A percentile compares a stretch with the other conserved stretches of the same genome.
Conservation (phyloP, 2,888 invertebrate species). For the Bimastos eiseni region DNA sequence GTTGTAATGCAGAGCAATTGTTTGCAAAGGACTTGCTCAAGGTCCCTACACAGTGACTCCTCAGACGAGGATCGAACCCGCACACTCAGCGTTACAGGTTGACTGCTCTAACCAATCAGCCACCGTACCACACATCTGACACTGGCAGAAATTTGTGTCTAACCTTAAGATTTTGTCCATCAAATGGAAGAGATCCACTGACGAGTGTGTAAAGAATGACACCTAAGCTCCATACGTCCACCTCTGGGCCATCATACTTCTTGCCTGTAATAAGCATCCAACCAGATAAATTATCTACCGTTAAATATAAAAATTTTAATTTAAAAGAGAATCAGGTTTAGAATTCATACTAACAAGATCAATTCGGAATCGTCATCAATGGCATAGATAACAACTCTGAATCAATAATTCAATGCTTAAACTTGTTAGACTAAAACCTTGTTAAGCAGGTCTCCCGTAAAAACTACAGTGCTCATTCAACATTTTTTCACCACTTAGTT, state of each 20-base stretch:
- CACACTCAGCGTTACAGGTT: too few species aligned
- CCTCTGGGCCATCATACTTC: conserved; percentile 41
- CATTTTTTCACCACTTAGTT: neutral
- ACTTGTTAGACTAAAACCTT: neutral
- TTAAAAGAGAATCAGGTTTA: neutral
- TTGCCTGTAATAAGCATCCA: conserved; percentile 33
- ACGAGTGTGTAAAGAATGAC: conserved; percentile 99
- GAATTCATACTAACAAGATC: neutral
- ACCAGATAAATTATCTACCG: neutral
- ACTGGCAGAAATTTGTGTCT: neutral
- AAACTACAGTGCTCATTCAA: neutral
- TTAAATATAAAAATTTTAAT: too few species aligned
- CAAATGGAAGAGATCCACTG: conserved; percentile 97
- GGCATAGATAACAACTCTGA: neutral
- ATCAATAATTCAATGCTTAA: neutral
- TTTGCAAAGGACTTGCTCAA: too few species aligned
- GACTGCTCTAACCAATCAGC: too few species aligned
- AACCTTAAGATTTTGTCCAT: conserved; percentile 90
- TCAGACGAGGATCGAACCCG: too few species aligned
- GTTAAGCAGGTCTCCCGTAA: neutral
- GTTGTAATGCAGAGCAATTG: too few species aligned
- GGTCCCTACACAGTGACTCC: too few species aligned
- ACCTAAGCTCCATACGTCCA: conserved; percentile 64
- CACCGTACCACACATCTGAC: too few species aligned
- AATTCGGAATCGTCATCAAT: too few species aligned